These are phyloP conservation scores for Dermochelys coriacea DNA, from an alignment of 2,797 vertebrate species.

Conservation along the genomic window DNA sequence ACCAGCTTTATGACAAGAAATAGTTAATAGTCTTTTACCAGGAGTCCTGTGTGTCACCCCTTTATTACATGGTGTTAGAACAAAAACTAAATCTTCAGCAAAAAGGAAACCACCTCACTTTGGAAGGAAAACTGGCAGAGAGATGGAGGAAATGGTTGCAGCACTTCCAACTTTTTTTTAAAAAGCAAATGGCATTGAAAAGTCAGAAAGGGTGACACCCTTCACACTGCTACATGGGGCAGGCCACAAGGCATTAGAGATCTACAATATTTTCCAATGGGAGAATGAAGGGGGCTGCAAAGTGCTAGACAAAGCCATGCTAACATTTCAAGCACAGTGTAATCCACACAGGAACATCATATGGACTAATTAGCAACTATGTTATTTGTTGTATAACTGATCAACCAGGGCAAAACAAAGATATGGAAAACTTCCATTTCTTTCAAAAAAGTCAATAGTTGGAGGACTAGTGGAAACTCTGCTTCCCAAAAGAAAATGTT, in stretches of 20 bases:
- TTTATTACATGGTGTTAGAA: neutral
- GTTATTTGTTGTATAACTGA: neutral
- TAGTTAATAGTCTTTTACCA: neutral
- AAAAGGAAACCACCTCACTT: neutral
- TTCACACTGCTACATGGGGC: neutral
- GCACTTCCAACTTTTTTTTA: neutral
- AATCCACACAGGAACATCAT: neutral
- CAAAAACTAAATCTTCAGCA: neutral
- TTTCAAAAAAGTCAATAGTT: neutral
- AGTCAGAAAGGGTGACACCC: neutral
- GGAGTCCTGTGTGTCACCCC: neutral
- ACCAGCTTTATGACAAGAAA: neutral
- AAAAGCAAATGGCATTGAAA: neutral
- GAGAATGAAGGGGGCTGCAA: neutral
- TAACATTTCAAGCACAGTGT: neutral
- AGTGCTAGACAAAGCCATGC: neutral
- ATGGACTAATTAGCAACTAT: neutral
- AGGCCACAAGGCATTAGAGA: neutral
- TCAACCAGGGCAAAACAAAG: neutral
- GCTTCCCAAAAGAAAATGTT: neutral
- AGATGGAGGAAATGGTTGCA: neutral
- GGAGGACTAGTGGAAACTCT: neutral
- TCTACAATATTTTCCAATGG: neutral
- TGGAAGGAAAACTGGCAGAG: neutral
- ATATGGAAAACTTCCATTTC: neutral